Evolutionary conservation across 1,140 invertebrate genomes (phyloP), one percentile per base, ranked within the genome.

Genomic region (Sitodiplosis mosellana): DNA sequence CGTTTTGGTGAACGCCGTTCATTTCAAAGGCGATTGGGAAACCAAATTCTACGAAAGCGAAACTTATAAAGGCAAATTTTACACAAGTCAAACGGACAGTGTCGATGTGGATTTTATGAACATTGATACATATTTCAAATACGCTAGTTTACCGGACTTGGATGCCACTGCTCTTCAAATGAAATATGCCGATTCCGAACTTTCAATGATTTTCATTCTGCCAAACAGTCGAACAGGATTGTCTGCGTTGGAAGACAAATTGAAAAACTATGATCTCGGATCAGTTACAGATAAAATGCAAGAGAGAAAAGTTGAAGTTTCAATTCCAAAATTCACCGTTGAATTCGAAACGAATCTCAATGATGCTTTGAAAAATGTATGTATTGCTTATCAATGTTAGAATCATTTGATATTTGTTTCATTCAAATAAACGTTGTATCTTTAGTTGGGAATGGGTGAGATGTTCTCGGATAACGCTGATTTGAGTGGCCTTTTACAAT

Each of bases 1-100:
- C 46, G 65, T 81, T 8, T 59, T 81, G 10, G 63, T 73, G 1
- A 82, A 81, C 58, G 78, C 77, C 2, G 66, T 83, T 22, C 77
- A 80, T 56, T 83, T 82, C 41, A 63, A 63, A 38, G 60, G 61
- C 38, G 53, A 49, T n/a, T 63, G 61, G 59, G 38, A 48, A 22
- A 52, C 59, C 43, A 36, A 52, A 38, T 64, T 61, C 47, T 47
- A 60, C 41, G 20, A 59, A 27, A 55, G 54, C 36, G 55, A 54
- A 0, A 43, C 34, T 0, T 17, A 4, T 10, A 44, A 47, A 34
- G 36, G 34, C 12, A 22, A 46, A 41, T 50, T 47, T 42, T 22
- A 50, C 34, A 17, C 36, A n/a, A 38, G 37, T 15, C 49, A 58
- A 0, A 51, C 17, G 3, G 2, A 46, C 63, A 47, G 67, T 71